phyloP scores from a whole-genome alignment of 2,888 invertebrate genomes.

The Apamea anceps region DNA sequence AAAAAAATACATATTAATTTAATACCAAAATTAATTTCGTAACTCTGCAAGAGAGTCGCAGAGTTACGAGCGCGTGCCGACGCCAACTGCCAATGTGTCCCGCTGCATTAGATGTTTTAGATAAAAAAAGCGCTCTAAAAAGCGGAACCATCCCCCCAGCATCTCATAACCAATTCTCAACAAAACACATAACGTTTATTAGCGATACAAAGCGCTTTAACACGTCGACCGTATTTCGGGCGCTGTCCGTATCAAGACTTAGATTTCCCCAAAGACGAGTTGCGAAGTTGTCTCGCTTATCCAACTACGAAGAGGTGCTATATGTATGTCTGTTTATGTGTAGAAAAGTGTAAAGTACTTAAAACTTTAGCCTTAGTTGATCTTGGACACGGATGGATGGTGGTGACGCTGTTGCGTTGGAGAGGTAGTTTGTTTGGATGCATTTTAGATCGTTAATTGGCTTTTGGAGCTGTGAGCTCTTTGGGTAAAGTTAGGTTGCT shows the following conservation, averaged over 20 bases:
- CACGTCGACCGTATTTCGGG: conserved; percentile 51
- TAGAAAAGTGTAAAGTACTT: conserved; percentile 63
- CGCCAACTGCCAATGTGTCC: neutral
- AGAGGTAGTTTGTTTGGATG: conserved; percentile 7
- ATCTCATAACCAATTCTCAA: conserved; percentile 32
- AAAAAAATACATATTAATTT: too few relatives aligned
- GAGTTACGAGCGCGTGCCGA: neutral
- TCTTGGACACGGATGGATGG: conserved; percentile 38
- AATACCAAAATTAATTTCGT: neutral
- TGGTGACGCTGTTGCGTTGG: conserved; percentile 18
- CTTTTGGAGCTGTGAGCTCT: neutral
- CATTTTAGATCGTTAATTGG: conserved; percentile 33
- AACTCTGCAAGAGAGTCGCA: neutral
- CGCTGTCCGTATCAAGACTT: conserved; percentile 54
- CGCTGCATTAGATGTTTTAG: neutral
- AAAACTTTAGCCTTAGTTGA: conserved; percentile 54
- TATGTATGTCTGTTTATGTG: conserved; percentile 44
- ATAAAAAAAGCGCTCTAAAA: conserved; percentile 5
- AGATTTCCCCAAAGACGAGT: conserved; percentile 66
- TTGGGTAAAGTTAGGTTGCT: neutral
- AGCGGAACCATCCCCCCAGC: neutral
- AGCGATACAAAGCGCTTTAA: conserved; percentile 46
- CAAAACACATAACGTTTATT: conserved; percentile 53
- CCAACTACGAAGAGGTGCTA: conserved; percentile 27
- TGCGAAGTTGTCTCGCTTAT: conserved; percentile 52